Conservation (phyloP, 2,888 invertebrate species). For the Perithous albicinctus region DNA sequence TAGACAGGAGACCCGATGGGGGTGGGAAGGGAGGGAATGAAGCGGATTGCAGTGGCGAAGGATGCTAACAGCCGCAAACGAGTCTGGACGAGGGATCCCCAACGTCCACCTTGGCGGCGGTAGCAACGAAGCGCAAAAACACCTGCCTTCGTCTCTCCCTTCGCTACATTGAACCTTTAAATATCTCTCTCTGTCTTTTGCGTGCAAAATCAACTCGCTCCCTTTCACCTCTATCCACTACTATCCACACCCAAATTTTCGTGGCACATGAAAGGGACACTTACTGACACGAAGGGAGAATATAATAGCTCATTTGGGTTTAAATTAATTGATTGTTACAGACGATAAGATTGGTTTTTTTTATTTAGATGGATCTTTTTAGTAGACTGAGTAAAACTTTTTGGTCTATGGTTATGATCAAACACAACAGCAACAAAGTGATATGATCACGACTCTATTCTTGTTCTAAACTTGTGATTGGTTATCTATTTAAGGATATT, state of each 20-base stretch:
- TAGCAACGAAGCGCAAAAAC: conserved; percentile 73
- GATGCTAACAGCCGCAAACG: conserved; percentile 79
- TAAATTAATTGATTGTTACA: conserved; percentile 17
- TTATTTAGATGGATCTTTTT: background rate
- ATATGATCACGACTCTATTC: background rate
- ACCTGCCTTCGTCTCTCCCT: conserved; percentile 76
- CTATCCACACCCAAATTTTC: conserved; percentile 19
- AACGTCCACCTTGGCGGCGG: conserved; percentile 73
- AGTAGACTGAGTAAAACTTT: background rate
- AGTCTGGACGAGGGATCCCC: conserved; percentile 71
- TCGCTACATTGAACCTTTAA: conserved; percentile 47
- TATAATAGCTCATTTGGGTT: conserved; percentile 39
- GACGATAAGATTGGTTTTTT: conserved; percentile 8
- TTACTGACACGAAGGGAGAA: conserved; percentile 1
- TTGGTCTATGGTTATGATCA: background rate
- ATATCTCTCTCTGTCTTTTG: conserved; percentile 49
- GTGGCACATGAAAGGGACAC: conserved; percentile 22
- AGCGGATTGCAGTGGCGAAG: conserved; percentile 73
- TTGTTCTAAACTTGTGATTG: background rate
- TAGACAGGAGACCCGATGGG: conserved; percentile 72
- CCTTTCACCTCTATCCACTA: conserved; percentile 38
- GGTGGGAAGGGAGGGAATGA: conserved; percentile 48
- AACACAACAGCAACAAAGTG: background rate
- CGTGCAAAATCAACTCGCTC: conserved; percentile 18
- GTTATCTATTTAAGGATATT: background rate